A percentile compares a stretch with the other conserved stretches of the same genome.
Conservation (phyloP, 2,888 invertebrate genomes). For the Podabrus alpinus region DNA sequence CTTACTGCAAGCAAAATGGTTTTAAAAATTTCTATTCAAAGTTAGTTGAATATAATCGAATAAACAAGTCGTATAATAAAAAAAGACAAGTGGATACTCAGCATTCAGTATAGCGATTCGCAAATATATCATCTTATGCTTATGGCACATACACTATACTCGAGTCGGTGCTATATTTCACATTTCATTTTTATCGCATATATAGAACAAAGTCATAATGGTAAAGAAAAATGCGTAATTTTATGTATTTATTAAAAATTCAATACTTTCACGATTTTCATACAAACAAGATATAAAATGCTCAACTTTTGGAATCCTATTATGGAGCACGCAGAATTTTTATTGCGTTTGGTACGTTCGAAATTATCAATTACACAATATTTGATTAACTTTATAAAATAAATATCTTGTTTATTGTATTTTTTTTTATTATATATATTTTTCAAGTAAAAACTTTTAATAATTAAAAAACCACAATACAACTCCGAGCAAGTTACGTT, state of each 20-base stretch:
- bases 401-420: not conserved
- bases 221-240: slow-evolving; percentile 18
- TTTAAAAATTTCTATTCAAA: not conserved
- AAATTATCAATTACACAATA: not conserved
- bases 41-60: not conserved
- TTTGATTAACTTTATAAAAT: not conserved
- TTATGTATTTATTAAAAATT: slow-evolving; percentile 3
- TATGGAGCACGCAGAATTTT: not conserved
- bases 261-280: not conserved
- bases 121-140: slow-evolving; percentile 34
- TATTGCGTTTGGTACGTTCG: not conserved
- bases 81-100: slow-evolving; percentile 27
- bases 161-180: slow-evolving; percentile 13
- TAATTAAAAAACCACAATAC: not conserved
- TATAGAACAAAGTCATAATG: slow-evolving; percentile 18
- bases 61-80: not conserved
- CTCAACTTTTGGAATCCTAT: not conserved
- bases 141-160: slow-evolving; percentile 28
- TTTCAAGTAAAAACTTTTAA: not conserved
- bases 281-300: not conserved
- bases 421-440: too few species aligned
- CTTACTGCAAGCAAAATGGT: not conserved
- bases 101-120: slow-evolving; percentile 31
- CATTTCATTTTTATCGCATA: slow-evolving; percentile 28
- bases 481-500: not conserved